These are phyloP conservation scores for Atractosteus spatula DNA, from an alignment of 2,113 vertebrate genomes.

Conservation along the genomic window DNA sequence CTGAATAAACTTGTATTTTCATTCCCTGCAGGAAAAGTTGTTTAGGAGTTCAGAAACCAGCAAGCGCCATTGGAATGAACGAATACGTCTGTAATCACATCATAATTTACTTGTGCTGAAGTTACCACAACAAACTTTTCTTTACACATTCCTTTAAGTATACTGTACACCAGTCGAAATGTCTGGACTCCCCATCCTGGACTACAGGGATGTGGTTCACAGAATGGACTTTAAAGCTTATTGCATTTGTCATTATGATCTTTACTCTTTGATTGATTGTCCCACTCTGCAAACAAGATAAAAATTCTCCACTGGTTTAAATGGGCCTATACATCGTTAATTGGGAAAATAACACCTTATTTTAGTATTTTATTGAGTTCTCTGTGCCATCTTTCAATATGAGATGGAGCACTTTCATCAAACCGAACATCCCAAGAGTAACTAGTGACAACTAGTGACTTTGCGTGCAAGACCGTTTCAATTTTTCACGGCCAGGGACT, in stretches of 20 bases:
- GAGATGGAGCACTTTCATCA: too few relatives aligned
- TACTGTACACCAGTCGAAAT: neutral
- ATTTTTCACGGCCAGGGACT: too few relatives aligned
- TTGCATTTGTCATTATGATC: neutral
- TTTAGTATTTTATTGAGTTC: too few relatives aligned
- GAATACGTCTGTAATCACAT: neutral
- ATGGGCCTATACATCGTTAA: too few relatives aligned
- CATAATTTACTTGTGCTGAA: neutral
- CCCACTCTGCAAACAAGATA: too few relatives aligned
- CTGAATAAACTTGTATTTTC: slow-evolving; percentile 1
- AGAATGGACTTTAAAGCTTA: neutral
- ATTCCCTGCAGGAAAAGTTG: neutral
- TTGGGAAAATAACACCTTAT: too few relatives aligned
- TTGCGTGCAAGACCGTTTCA: too few relatives aligned
- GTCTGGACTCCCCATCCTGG: neutral
- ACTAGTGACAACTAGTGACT: too few relatives aligned
- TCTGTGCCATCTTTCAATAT: too few relatives aligned
- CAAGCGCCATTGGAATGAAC: neutral
- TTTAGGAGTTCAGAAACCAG: neutral
- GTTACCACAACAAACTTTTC: neutral
- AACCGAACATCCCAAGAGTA: too few relatives aligned
- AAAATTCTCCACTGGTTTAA: too few relatives aligned
- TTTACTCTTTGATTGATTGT: neutral
- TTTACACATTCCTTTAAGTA: neutral
- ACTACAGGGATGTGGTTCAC: too few relatives aligned